A percentile compares a stretch with the other conserved stretches of the same genome.
phyloP scores from a whole-genome alignment of 2,113 vertebrate genomes.

The Eulemur macaco region DNA sequence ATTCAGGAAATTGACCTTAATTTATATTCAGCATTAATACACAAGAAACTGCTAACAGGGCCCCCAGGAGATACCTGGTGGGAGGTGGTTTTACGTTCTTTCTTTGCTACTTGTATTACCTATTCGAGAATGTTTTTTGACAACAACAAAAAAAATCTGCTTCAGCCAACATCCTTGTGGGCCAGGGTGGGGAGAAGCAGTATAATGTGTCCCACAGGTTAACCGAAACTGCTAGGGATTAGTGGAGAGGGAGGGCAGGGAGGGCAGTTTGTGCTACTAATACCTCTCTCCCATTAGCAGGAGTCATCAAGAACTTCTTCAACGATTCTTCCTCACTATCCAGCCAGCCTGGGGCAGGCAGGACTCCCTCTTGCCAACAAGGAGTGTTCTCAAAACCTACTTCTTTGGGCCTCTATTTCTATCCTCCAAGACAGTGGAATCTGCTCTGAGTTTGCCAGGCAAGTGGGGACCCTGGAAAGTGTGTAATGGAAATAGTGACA shows the following conservation, averaged over 20 bases:
- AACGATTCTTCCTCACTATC: background rate
- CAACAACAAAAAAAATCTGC: background rate
- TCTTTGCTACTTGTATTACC: background rate
- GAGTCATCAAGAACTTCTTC: background rate
- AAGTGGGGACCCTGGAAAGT: conserved; percentile 68
- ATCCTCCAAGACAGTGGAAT: background rate
- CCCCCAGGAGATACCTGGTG: background rate
- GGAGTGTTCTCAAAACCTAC: background rate
- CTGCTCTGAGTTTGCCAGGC: background rate
- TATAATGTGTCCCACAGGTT: background rate
- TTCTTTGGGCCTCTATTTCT: conserved; percentile 7
- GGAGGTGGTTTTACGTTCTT: background rate
- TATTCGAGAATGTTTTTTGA: background rate
- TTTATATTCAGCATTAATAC: background rate
- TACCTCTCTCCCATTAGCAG: background rate
- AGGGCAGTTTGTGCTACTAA: background rate
- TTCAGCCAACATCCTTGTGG: background rate
- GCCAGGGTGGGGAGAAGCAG: background rate
- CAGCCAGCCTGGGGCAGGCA: background rate
- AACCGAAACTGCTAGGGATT: background rate
- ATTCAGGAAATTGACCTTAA: background rate
- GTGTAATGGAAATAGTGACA: conserved; percentile 78
- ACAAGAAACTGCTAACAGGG: background rate
- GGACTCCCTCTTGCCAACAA: background rate
- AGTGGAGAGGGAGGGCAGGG: background rate